phyloP scores from a whole-genome alignment of 2,888 invertebrate species.

The Zygothrica quintamaculata region DNA sequence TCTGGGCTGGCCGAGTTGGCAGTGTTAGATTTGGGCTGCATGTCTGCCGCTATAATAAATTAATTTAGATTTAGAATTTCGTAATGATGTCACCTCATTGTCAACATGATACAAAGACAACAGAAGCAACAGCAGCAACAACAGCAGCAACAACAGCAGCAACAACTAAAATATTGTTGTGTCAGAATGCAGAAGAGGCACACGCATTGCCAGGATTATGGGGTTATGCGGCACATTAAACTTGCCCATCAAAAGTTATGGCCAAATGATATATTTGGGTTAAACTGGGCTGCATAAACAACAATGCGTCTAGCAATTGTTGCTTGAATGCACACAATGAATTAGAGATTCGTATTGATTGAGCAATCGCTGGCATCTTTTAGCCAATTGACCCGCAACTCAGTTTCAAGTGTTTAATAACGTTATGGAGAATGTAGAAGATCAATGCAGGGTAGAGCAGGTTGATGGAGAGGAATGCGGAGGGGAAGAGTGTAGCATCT shows the following conservation, averaged over 20 bases:
- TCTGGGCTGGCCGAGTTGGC: conserved; percentile 46
- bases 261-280: conserved; percentile 17
- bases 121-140: too few species aligned
- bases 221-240: conserved; percentile 49
- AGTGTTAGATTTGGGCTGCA: conserved; percentile 21
- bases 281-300: conserved; percentile 17
- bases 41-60: conserved; percentile 47
- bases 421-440: too few species aligned
- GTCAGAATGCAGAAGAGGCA: too few species aligned
- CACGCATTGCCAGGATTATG: conserved; percentile 57
- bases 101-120: conserved; percentile 17
- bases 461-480: too few species aligned
- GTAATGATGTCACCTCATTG: conserved; percentile 61
- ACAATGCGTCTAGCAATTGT: too few species aligned
- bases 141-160: too few species aligned
- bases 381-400: conserved; percentile 56
- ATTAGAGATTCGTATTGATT: conserved; percentile 29
- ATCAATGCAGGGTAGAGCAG: too few species aligned
- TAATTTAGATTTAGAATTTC: conserved; percentile 56
- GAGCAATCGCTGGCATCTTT: too few species aligned
- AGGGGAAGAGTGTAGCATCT: conserved; percentile 17
- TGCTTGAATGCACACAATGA: not conserved
- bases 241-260: conserved; percentile 37
- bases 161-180: too few species aligned
- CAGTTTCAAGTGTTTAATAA: conserved; percentile 61